Evolutionary conservation across 2,888 invertebrate genomes (phyloP).

Genomic region (Chrysodeixis includens): DNA sequence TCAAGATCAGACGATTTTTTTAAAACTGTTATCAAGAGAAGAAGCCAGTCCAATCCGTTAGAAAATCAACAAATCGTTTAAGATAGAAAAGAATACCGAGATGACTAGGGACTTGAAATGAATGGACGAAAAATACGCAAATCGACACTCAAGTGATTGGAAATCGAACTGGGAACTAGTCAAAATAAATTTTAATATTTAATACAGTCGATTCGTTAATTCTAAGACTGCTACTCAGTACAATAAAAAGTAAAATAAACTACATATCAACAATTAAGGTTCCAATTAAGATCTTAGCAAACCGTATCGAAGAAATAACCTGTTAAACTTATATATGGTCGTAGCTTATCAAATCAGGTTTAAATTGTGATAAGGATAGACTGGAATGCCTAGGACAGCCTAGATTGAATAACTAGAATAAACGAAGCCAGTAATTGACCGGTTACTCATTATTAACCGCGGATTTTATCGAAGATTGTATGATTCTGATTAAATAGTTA

Average conservation of each 20-base stretch:
- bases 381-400: conserved; percentile 8
- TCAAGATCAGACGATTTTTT: too few species aligned
- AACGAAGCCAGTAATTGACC: neutral
- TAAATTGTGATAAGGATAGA: conserved; percentile 21
- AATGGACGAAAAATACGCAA: too few species aligned
- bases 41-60: too few species aligned
- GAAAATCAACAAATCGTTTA: too few species aligned
- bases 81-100: too few species aligned
- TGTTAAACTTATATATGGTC: conserved; percentile 23
- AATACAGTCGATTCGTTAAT: neutral
- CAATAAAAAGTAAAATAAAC: neutral
- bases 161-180: too few species aligned
- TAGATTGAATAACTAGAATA: neutral
- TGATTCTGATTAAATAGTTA: neutral
- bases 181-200: neutral
- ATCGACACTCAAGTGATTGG: too few species aligned
- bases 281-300: conserved; percentile 40
- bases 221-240: neutral
- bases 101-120: too few species aligned
- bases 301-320: conserved; percentile 17
- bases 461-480: neutral
- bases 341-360: conserved; percentile 46
- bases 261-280: neutral
- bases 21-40: too few species aligned
- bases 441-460: neutral